Percentiles rank a stretch among this genome's conserved stretches.
Evolutionary conservation across 2,888 invertebrate genomes (phyloP).

Genomic region (Rhodophaea formosa): DNA sequence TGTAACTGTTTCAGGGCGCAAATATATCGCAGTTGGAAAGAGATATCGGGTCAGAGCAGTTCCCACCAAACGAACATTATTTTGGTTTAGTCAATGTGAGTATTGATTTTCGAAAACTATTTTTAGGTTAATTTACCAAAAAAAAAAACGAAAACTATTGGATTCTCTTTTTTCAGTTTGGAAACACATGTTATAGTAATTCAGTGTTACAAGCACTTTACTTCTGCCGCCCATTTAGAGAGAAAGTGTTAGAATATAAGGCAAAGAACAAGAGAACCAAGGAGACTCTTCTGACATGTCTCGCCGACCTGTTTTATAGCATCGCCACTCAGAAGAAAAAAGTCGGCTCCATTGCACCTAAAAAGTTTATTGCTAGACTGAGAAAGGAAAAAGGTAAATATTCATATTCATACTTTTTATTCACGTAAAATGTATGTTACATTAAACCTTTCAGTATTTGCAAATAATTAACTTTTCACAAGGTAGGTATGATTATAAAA

Average conservation of each 20-base stretch:
- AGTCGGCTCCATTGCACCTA: slow-evolving; percentile 99
- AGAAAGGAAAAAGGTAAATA: slow-evolving; percentile 98
- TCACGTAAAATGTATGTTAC: too few relatives aligned
- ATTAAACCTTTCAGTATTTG: too few relatives aligned
- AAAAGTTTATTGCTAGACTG: slow-evolving; percentile 98
- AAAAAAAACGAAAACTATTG: not conserved
- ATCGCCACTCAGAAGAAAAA: slow-evolving; percentile 99
- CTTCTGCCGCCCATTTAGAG: slow-evolving; percentile 99
- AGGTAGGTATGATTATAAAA: too few relatives aligned
- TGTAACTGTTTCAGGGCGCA: slow-evolving; percentile 88
- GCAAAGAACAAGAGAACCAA: slow-evolving; percentile 97
- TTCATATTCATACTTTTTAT: too few relatives aligned
- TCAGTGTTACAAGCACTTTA: slow-evolving; percentile 99
- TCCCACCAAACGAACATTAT: slow-evolving; percentile 99
- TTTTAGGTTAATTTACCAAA: slow-evolving; percentile 24
- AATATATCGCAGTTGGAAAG: slow-evolving; percentile 99
- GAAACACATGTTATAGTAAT: slow-evolving; percentile 99
- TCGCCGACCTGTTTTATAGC: slow-evolving; percentile 99
- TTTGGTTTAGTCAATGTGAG: slow-evolving; percentile 99
- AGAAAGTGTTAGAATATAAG: slow-evolving; percentile 98
- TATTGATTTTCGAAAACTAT: slow-evolving; percentile 36
- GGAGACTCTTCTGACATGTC: slow-evolving; percentile 97
- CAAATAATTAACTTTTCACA: too few relatives aligned
- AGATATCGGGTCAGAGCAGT: slow-evolving; percentile 99
- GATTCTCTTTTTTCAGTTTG: slow-evolving; percentile 87